Evolutionary conservation across 1,140 invertebrate genomes (phyloP).

Genomic region (Drosophila repleta): DNA sequence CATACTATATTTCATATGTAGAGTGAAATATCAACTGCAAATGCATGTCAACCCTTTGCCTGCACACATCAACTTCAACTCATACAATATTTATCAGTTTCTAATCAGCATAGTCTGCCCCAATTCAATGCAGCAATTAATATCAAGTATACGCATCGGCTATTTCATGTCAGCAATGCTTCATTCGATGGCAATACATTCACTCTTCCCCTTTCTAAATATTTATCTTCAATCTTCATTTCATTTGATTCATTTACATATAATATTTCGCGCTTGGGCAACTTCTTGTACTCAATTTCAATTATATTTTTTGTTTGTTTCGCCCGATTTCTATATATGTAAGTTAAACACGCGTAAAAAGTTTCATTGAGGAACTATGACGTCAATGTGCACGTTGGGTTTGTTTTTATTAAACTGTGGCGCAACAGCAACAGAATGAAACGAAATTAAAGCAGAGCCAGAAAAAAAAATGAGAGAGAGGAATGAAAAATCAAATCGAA

Average conservation of each 20-base stretch:
- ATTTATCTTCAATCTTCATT: too few relatives aligned
- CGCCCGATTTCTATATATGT: constrained; percentile 9
- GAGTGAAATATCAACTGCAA: too few relatives aligned
- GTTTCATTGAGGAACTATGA: constrained; percentile 35
- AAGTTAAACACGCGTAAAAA: constrained; percentile 28
- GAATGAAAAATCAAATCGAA: constrained; percentile 55
- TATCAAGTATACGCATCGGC: background rate
- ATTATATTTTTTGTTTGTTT: constrained; percentile 9
- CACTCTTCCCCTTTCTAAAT: background rate
- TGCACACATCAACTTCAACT: background rate
- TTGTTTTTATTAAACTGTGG: constrained; percentile 60
- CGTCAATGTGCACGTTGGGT: constrained; percentile 51
- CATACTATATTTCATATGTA: too few relatives aligned
- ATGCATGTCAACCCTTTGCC: too few relatives aligned
- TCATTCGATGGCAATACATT: background rate
- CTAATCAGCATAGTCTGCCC: background rate
- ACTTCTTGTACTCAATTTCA: constrained; percentile 29
- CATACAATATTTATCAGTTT: background rate
- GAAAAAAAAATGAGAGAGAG: constrained; percentile 15
- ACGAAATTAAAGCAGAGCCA: constrained; percentile 2
- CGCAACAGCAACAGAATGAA: constrained; percentile 39
- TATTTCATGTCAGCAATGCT: background rate
- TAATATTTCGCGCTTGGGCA: constrained; percentile 1
- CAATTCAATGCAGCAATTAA: background rate
- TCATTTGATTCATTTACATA: background rate